phyloP scores from a whole-genome alignment of 2,888 invertebrate genomes.

The Epinotia demarniana region DNA sequence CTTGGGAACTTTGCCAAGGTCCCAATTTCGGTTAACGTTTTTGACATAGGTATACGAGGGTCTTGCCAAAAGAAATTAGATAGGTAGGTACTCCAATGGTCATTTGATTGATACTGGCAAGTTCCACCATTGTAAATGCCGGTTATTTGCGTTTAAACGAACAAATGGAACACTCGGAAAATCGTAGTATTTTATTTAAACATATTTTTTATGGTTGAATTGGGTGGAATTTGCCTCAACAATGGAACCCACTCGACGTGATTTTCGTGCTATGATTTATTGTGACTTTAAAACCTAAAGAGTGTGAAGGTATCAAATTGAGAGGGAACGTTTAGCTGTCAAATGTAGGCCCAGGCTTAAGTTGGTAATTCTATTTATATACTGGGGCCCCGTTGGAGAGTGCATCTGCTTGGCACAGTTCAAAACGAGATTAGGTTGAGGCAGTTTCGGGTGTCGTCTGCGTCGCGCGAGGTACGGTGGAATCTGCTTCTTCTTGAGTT shows the following conservation, averaged over 20 bases:
- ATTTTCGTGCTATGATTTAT: no score
- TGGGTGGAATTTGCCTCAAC: no score
- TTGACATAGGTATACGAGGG: neutral
- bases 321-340: neutral
- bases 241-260: no score
- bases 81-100: no score
- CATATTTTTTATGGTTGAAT: no score
- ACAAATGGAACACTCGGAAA: no score
- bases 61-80: no score
- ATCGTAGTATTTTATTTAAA: no score
- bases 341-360: slow-evolving; percentile 14
- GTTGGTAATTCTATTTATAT: slow-evolving; percentile 40
- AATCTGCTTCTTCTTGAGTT: neutral
- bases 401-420: slow-evolving; percentile 33
- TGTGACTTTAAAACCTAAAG: no score
- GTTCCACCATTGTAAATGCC: no score
- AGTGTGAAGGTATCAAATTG: neutral
- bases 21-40: neutral
- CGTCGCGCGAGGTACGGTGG: neutral
- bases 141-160: no score
- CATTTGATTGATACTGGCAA: no score
- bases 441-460: slow-evolving; percentile 9
- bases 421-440: slow-evolving; percentile 21
- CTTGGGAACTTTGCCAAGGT: slow-evolving; percentile 29
- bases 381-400: neutral